Base-by-base conservation (phyloP, 2,888 invertebrate species). In the Ectemnius lituratus region DNA sequence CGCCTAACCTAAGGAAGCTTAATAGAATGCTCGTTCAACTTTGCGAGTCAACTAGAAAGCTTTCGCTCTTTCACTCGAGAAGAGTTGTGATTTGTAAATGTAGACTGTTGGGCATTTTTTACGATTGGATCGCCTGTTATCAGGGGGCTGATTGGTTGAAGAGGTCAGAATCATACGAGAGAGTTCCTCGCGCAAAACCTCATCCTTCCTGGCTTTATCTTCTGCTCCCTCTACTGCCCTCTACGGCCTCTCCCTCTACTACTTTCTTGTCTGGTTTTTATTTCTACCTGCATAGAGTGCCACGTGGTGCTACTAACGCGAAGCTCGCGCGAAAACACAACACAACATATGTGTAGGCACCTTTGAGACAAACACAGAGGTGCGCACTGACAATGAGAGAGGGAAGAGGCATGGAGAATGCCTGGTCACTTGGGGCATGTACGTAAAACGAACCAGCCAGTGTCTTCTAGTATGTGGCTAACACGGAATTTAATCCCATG, bases 401-500 rank as follows among this genome's bases (percentile, higher is more conserved):
- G 37, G 5, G 37, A 37, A 11, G 37, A 37, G 37, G 37, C 8
- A 37, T 11, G 4, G 11, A 8, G 37, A 11, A 37, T 37, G 37
- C 37, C 37, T 11, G 6, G 3, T 23, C 23, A 23, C 2, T 23
- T 23, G 23, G 23, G 58, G 70, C 66, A 70, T 74, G 66, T 70
- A 66, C 47, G 37, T 67, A 70, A n/a, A 28, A 16, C 60, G 6
- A 37, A 11, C 37, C 8, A 37, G 20, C 16, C 65, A 46, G 57
- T 73, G 46, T 76, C 71, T 37, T 77, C 75, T 75, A 78, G 71
- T 77, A 78, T 80, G 80, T 81, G 81, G 81, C 81, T 81, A 81
- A 81, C 81, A 81, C 81, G 81, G 74, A 81, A 79, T 76, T 76
- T 81, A 81, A 81, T 79, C 70, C 74, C 37, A 11, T 37, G 37